Evolutionary conservation across 2,888 invertebrate species (phyloP).

Genomic region (Caenorhabditis uteleia): DNA sequence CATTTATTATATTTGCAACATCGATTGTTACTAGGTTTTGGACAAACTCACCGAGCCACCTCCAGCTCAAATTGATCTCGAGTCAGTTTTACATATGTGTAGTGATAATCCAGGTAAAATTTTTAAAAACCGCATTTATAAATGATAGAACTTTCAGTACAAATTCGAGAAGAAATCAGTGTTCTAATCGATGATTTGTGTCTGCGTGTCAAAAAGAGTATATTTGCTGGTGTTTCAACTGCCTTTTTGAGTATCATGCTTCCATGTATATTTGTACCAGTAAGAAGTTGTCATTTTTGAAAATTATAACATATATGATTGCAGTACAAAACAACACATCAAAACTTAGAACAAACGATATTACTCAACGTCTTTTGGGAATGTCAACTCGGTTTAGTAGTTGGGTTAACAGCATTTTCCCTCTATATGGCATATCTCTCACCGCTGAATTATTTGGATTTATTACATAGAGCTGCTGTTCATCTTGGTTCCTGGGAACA

Average conservation of each 20-base stretch:
- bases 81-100: constrained; percentile 59
- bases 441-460: constrained; percentile 82
- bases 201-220: constrained; percentile 82
- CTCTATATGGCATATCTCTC: constrained; percentile 80
- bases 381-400: constrained; percentile 39
- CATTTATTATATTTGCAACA: not conserved
- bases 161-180: constrained; percentile 82
- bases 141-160: constrained; percentile 64
- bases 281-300: constrained; percentile 68
- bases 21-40: constrained; percentile 19
- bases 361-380: constrained; percentile 63
- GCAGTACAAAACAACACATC: constrained; percentile 58
- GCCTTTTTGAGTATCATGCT: constrained; percentile 88
- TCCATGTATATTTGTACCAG: constrained; percentile 88
- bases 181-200: constrained; percentile 86
- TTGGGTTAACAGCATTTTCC: constrained; percentile 79
- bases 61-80: constrained; percentile 51
- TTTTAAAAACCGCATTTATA: not conserved
- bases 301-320: constrained; percentile 6
- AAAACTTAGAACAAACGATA: constrained; percentile 54
- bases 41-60: constrained; percentile 42
- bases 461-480: constrained; percentile 79
- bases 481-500: constrained; percentile 85
- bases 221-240: constrained; percentile 83
- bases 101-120: constrained; percentile 43